These are phyloP conservation scores for Alectoris magna DNA, from an alignment of 2,797 vertebrate species.

Conservation along the genomic window DNA sequence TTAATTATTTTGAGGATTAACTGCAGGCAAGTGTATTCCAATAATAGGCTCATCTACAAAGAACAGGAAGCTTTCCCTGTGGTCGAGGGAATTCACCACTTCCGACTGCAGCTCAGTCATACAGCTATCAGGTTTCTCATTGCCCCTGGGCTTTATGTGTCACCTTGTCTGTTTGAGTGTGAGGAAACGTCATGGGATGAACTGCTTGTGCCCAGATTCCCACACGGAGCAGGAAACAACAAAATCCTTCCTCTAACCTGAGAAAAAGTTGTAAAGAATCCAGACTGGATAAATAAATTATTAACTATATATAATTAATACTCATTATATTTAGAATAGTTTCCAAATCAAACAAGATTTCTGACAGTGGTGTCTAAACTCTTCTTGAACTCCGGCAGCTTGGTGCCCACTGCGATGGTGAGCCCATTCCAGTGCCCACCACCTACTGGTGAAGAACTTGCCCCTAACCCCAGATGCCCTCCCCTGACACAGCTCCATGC, in stretches of 20 bases:
- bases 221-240: constrained; percentile 19
- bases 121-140: constrained; percentile 74
- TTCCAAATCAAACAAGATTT: not conserved
- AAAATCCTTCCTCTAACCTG: constrained; percentile 24
- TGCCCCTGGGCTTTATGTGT: constrained; percentile 73
- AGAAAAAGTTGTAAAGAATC: constrained; percentile 55
- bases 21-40: constrained; percentile 81
- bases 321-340: not conserved
- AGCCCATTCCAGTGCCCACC: no score
- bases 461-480: no score
- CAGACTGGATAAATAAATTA: constrained; percentile 24
- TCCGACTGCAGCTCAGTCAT: constrained; percentile 65
- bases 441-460: no score
- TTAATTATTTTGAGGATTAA: constrained; percentile 84
- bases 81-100: constrained; percentile 75
- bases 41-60: constrained; percentile 82
- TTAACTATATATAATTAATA: not conserved
- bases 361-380: no score
- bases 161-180: constrained; percentile 70
- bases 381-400: no score
- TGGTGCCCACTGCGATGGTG: no score
- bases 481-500: no score
- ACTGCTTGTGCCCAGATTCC: constrained; percentile 36
- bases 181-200: constrained; percentile 64
- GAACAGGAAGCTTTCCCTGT: constrained; percentile 77